Evolutionary conservation across 2,797 vertebrate genomes (phyloP), one percentile per base, ranked within the genome.

Genomic region (Pelochelys cantorii): DNA sequence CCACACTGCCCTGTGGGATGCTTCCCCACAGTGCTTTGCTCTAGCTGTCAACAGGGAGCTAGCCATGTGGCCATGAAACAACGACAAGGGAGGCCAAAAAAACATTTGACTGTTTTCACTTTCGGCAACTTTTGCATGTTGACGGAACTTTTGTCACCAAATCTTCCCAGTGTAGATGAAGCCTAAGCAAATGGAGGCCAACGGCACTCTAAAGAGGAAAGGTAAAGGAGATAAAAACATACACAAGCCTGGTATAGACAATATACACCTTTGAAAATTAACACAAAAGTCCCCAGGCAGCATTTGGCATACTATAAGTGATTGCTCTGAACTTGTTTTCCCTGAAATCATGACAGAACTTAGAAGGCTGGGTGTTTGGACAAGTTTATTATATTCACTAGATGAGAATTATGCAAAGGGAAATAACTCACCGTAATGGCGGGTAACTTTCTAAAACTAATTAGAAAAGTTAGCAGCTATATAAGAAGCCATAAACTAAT

Each of bases 391-490:
- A 15, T 86, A 37, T 23, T 11, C 25, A 79, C 79, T 91, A 77
- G 80, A 85, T 55, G 80, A 92, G 94, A 95, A 65, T 42, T 75
- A 82, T 68, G 54, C 42, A 89, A 90, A 83, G 74, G 90, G 89
- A 78, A 94, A 85, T 81, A 90, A 87, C n/a, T 77, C 11, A 68
- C 1, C 74, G 42, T 68, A 78, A 62, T 37, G 60, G 80, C 12
- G 91, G 79, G 18, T 82, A 34, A 31, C 79, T 89, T 92, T 74
- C 27, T 83, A 52, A 77, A 56, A 83, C 0, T 0, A 87, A 89
- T 89, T 77, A 86, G 77, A 93, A 85, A 65, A 93, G 83, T 74
- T 56, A 86, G 74, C 48, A 93, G 93, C 86, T 94, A 78, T 87
- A 90, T 86, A 86, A 91, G 94, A 93, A 91, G 81, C 29, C 62